phyloP scores from a whole-genome alignment of 2,113 vertebrate genomes.

The Tupaia chinensis region DNA sequence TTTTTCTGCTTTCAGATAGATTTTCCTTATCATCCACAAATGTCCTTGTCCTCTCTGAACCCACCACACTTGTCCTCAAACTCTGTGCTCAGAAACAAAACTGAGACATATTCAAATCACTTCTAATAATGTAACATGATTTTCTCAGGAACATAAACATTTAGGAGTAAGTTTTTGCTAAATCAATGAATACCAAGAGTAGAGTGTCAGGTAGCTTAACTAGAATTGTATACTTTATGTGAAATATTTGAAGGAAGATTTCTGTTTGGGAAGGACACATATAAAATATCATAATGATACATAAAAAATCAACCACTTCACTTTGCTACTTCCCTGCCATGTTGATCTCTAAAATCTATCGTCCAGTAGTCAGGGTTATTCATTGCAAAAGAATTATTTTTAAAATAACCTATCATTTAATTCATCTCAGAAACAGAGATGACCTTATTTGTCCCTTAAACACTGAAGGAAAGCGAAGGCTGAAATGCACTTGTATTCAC shows the following conservation, averaged over 20 bases:
- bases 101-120: background rate
- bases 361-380: background rate
- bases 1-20: background rate
- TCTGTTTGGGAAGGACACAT: background rate
- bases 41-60: background rate
- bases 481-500: background rate
- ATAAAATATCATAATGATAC: background rate
- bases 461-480: background rate
- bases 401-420: background rate
- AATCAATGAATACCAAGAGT: background rate
- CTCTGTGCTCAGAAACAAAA: background rate
- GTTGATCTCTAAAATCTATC: background rate
- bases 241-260: background rate
- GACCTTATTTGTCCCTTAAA: background rate
- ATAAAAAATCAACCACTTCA: background rate
- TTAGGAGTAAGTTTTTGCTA: background rate
- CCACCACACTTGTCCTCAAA: background rate
- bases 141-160: background rate
- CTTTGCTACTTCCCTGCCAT: background rate
- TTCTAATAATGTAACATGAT: background rate
- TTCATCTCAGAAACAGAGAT: constrained; percentile 18
- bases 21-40: background rate
- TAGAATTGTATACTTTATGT: background rate
- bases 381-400: background rate
- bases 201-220: background rate